Evolutionary conservation across 1,140 invertebrate genomes (phyloP), one percentile per base, ranked within the genome.

Genomic region (Lithobius niger): DNA sequence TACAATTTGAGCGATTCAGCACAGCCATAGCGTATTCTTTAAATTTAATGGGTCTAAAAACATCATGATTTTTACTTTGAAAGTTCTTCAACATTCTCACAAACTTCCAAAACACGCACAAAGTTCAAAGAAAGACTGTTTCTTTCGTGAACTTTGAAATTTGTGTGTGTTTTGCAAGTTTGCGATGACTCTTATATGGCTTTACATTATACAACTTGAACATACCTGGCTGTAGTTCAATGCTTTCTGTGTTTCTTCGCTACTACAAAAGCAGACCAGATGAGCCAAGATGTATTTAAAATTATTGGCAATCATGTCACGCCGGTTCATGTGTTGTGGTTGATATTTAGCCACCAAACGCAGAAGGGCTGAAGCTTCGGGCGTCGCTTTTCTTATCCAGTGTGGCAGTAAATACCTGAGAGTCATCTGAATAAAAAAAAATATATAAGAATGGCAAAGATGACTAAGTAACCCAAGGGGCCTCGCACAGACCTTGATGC

Each of bases 221-320:
- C n/a, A n/a, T 59, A 70, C 69, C 65, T 73, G 66, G 40, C 71
- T 60, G 55, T 66, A 72, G 4, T 57, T 56, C 2, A 71, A 61
- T 28, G 66, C 66, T 52, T 60, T 66, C 42, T 66, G 65, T 36
- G 71, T 57, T 40, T 72, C 70, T 4, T 58, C 48, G 19, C 63
- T 61, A n/a, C 62, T 58, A 55, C 67, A 71, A 55, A 58, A 62
- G 18, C 69, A 57, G 10, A 72, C 67, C n/a, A 73, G 57, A 59
- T 71, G 67, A 24, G 67, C 67, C 59, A 70, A 73, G 21, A 72
- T 69, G 48, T 69, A 67, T 53, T 67, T 66, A 42, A 67, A 71
- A 56, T 67, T 69, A 52, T 64, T 63, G 1, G 68, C 64, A 15
- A 72, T 53, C n/a, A 71, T 36, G 53, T 66, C 65, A 55, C 62